Conservation (phyloP, 2,113 vertebrate species). For the Sarotherodon lohbergeri region DNA sequence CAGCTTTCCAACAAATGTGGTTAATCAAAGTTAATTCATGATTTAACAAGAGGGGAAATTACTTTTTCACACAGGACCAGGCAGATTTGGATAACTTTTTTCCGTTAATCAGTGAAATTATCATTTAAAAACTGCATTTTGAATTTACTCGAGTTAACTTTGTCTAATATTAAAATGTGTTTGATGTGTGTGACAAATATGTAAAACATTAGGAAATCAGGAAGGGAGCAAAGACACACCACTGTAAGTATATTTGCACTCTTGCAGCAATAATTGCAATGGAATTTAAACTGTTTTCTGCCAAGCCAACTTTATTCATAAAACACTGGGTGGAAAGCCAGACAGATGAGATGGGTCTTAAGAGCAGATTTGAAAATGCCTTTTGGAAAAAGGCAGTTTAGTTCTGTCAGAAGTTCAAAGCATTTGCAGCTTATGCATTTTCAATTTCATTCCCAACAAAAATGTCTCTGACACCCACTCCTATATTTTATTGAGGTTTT, state of each 20-base stretch:
- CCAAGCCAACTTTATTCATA: neutral
- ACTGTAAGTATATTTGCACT: neutral
- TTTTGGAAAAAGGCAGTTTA: neutral
- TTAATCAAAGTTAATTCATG: neutral
- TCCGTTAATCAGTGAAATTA: neutral
- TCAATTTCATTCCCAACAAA: neutral
- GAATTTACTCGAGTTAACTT: neutral
- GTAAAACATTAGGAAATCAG: neutral
- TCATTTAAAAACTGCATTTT: neutral
- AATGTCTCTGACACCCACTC: neutral
- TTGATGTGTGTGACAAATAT: neutral
- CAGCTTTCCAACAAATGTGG: neutral
- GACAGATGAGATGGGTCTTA: neutral
- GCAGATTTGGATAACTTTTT: neutral
- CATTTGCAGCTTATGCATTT: neutral
- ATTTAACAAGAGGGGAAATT: neutral
- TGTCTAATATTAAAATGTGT: neutral
- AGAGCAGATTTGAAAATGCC: neutral
- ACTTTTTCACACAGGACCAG: neutral
- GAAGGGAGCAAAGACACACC: neutral
- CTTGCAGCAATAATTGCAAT: neutral
- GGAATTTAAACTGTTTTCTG: neutral
- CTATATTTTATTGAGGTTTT: neutral
- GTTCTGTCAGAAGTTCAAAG: neutral
- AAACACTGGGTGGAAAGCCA: neutral